Conservation (phyloP, 2,888 invertebrate species). For the Polydrusus cervinus region DNA sequence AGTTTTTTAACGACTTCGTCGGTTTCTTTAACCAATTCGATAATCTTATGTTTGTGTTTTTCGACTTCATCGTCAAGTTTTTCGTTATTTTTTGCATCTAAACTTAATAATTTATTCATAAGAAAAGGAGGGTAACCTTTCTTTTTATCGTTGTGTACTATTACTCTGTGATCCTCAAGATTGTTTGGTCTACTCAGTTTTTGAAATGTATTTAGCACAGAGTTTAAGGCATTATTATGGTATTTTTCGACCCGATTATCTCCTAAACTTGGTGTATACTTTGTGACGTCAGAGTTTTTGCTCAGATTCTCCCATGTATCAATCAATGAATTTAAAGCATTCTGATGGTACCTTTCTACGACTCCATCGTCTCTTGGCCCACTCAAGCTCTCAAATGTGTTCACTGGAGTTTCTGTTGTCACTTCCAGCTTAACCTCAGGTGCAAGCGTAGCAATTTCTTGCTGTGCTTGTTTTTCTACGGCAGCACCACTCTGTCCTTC, state of each 20-base stretch:
- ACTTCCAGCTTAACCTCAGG: slow-evolving; percentile 7
- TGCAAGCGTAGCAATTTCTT: not conserved
- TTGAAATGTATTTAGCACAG: slow-evolving; percentile 40
- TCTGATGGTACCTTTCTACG: slow-evolving; percentile 39
- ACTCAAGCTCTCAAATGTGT: not conserved
- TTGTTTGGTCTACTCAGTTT: slow-evolving; percentile 10
- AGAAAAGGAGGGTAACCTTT: slow-evolving; percentile 28
- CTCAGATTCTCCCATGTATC: slow-evolving; percentile 34
- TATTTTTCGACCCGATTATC: not conserved
- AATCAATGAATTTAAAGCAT: slow-evolving; percentile 30
- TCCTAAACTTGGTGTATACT: not conserved
- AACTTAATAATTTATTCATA: slow-evolving; percentile 7
- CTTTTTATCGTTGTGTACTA: slow-evolving; percentile 12
- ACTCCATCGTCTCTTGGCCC: slow-evolving; percentile 1
- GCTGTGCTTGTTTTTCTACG: slow-evolving; percentile 14
- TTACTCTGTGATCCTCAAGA: not conserved
- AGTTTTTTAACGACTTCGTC: slow-evolving; percentile 15
- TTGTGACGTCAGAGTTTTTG: not conserved
- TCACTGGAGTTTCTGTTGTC: not conserved
- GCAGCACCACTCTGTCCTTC: slow-evolving; percentile 12
- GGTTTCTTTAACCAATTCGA: slow-evolving; percentile 1
- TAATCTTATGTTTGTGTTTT: slow-evolving; percentile 7
- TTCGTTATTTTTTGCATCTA: slow-evolving; percentile 23
- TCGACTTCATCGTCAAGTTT: slow-evolving; percentile 23
- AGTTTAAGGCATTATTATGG: slow-evolving; percentile 33